These are phyloP conservation scores for Tauraco erythrolophus DNA, from an alignment of 2,113 vertebrate species.

Conservation along the genomic window DNA sequence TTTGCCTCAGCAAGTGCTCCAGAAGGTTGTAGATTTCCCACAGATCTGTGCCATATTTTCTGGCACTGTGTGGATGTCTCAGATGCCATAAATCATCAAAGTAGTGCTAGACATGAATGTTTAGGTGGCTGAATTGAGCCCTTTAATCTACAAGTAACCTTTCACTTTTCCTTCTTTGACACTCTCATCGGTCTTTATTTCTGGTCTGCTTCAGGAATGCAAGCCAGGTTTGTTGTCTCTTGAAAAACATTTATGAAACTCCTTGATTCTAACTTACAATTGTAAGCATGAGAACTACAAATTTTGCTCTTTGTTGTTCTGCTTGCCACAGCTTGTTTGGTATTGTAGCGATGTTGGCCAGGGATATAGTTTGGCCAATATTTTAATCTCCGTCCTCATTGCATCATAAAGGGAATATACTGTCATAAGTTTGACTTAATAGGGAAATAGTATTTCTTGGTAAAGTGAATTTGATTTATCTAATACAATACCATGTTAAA, in stretches of 20 bases:
- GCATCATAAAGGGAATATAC: neutral
- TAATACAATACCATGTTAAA: neutral
- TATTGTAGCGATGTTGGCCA: neutral
- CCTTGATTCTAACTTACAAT: neutral
- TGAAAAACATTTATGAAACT: neutral
- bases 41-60: neutral
- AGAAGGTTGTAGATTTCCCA: neutral
- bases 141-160: neutral
- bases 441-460: neutral
- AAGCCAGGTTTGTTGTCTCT: neutral
- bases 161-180: neutral
- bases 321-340: neutral
- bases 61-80: neutral
- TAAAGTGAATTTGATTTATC: neutral
- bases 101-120: neutral
- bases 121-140: neutral
- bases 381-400: neutral
- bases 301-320: neutral
- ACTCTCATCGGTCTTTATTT: neutral
- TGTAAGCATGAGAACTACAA: neutral
- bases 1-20: neutral
- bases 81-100: neutral
- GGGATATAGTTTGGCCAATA: neutral
- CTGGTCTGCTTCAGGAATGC: neutral
- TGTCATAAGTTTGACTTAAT: neutral